These are phyloP conservation scores for Melospiza georgiana DNA, from an alignment of 2,113 vertebrate species.

Conservation along the genomic window DNA sequence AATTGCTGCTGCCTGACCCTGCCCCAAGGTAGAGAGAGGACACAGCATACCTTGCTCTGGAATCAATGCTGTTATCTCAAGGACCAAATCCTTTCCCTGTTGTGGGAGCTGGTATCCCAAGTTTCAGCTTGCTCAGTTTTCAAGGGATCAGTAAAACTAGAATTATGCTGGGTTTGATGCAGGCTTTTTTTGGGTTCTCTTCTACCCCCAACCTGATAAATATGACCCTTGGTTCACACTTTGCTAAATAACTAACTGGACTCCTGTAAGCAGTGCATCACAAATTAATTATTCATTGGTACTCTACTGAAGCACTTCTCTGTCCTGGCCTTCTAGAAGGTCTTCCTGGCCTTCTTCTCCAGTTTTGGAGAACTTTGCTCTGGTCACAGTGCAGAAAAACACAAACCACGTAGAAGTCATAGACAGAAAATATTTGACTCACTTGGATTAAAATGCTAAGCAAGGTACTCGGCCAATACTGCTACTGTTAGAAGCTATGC, in stretches of 20 bases:
- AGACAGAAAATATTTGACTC: neutral
- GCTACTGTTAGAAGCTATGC: neutral
- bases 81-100: neutral
- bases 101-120: neutral
- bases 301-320: neutral
- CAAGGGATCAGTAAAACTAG: neutral
- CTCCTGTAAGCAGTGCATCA: neutral
- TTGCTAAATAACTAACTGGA: neutral
- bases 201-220: neutral
- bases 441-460: neutral
- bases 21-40: neutral
- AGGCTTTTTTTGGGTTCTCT: neutral
- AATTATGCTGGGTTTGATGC: neutral
- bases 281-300: neutral
- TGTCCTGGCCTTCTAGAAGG: neutral
- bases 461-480: neutral
- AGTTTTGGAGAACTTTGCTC: conserved; percentile 6
- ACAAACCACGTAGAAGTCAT: neutral
- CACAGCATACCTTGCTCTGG: neutral
- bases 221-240: neutral
- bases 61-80: neutral
- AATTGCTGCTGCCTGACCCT: neutral
- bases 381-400: neutral
- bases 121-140: neutral
- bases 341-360: neutral